These are phyloP conservation scores for Xiphophorus maculatus DNA, from an alignment of 2,113 vertebrate species.

Conservation along the genomic window DNA sequence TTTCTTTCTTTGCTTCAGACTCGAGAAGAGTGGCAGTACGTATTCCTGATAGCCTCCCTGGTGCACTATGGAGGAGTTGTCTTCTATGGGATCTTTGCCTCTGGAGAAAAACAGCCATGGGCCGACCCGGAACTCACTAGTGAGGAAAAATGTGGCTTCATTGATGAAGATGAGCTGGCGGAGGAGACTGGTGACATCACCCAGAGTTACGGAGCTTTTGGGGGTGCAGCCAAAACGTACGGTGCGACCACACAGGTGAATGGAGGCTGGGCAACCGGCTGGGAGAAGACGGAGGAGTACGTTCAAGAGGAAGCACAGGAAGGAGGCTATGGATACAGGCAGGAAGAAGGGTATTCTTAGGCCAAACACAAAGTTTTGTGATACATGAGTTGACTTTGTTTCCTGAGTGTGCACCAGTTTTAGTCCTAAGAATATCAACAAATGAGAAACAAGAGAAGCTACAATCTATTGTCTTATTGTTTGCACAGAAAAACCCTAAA, in stretches of 20 bases:
- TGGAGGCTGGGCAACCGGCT: conserved; percentile 92
- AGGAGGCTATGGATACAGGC: conserved; percentile 82
- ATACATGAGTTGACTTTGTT: conserved; percentile 70
- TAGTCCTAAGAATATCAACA: conserved; percentile 66
- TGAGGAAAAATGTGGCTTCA: conserved; percentile 98
- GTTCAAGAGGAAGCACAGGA: conserved; percentile 90
- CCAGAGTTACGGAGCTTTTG: conserved; percentile 92
- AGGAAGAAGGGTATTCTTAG: conserved; percentile 91
- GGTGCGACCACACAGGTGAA: conserved; percentile 94
- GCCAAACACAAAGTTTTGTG: conserved; percentile 67
- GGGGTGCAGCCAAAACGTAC: conserved; percentile 89
- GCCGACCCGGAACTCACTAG: conserved; percentile 97
- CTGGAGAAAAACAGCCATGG: conserved; percentile 98
- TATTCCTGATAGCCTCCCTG: conserved; percentile 96
- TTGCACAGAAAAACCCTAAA: conserved; percentile 82
- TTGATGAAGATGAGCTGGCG: conserved; percentile 96
- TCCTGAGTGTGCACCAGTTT: conserved; percentile 89
- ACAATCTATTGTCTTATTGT: conserved; percentile 71
- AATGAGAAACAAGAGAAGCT: conserved; percentile 51
- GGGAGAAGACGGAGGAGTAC: conserved; percentile 97
- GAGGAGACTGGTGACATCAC: conserved; percentile 98
- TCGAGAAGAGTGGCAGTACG: conserved; percentile 97
- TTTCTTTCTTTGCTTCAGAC: conserved; percentile 76
- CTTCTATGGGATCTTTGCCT: conserved; percentile 97
- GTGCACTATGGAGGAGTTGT: conserved; percentile 96